Conservation (phyloP, 2,797 vertebrate genomes). For the Callimico goeldii region DNA sequence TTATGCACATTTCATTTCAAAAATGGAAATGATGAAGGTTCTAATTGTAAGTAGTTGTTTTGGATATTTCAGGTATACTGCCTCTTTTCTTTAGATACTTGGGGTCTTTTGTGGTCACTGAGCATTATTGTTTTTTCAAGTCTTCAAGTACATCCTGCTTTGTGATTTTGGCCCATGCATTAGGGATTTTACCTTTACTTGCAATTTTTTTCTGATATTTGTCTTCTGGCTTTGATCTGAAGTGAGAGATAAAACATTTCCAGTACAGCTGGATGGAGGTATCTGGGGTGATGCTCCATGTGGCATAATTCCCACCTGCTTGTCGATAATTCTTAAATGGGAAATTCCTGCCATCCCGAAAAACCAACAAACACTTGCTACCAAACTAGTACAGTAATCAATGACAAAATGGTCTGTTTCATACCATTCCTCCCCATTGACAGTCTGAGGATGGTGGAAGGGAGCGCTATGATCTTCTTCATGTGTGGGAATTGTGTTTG, state of each 20-base stretch:
- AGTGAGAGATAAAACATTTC: conserved; percentile 79
- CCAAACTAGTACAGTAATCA: conserved; percentile 66
- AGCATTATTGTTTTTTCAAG: conserved; percentile 72
- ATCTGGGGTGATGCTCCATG: conserved; percentile 76
- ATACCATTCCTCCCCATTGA: fast-evolving
- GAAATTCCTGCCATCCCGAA: fast-evolving
- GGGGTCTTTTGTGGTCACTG: background rate
- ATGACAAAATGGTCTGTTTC: background rate
- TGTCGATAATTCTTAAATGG: conserved; percentile 54
- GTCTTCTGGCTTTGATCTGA: conserved; percentile 65
- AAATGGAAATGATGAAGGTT: background rate
- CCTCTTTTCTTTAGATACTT: background rate
- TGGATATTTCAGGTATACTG: background rate
- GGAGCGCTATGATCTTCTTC: conserved; percentile 47
- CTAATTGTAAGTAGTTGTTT: background rate
- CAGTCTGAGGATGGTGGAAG: conserved; percentile 52
- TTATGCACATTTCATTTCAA: background rate
- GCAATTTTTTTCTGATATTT: conserved; percentile 33
- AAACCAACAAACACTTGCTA: conserved; percentile 49
- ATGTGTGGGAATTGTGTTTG: conserved; percentile 67
- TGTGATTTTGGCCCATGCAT: conserved; percentile 68
- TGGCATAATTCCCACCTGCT: conserved; percentile 65
- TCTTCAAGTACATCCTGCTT: conserved; percentile 63
- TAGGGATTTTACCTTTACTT: conserved; percentile 61
- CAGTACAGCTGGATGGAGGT: conserved; percentile 64